A percentile compares a stretch with the other conserved stretches of the same genome.
phyloP scores from a whole-genome alignment of 2,113 vertebrate genomes.

The Syngnathoides biaculeatus region DNA sequence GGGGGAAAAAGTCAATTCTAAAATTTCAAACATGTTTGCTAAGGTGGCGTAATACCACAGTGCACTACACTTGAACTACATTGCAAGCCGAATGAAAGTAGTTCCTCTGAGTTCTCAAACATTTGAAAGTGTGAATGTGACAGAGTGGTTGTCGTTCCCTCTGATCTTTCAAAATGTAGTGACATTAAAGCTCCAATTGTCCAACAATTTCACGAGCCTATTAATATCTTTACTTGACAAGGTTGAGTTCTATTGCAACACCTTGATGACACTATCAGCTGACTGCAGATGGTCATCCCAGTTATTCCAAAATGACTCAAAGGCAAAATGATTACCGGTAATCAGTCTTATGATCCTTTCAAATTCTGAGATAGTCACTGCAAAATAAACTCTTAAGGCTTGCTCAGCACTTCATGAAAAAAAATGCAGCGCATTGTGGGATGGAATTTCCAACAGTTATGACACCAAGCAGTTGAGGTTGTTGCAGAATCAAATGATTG shows the following conservation, averaged over 20 bases:
- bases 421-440: neutral
- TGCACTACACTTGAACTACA: slow-evolving; percentile 9
- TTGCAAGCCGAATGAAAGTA: slow-evolving; percentile 8
- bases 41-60: slow-evolving; percentile 24
- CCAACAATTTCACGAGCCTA: neutral
- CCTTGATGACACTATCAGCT: neutral
- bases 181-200: neutral
- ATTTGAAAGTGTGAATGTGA: neutral
- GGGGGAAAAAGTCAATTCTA: slow-evolving; percentile 32
- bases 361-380: neutral
- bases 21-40: slow-evolving; percentile 24
- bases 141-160: neutral
- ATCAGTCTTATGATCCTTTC: slow-evolving; percentile 2
- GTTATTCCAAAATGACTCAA: neutral
- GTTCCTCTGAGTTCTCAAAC: neutral
- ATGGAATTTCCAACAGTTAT: neutral
- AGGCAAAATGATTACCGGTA: neutral
- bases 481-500: neutral
- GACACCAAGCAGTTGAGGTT: neutral
- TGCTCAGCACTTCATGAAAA: neutral
- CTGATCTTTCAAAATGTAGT: neutral
- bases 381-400: neutral
- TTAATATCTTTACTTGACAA: neutral
- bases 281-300: slow-evolving; percentile 4
- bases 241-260: neutral